Conservation (phyloP, 2,888 invertebrate species). For the Lithodes maja region DNA sequence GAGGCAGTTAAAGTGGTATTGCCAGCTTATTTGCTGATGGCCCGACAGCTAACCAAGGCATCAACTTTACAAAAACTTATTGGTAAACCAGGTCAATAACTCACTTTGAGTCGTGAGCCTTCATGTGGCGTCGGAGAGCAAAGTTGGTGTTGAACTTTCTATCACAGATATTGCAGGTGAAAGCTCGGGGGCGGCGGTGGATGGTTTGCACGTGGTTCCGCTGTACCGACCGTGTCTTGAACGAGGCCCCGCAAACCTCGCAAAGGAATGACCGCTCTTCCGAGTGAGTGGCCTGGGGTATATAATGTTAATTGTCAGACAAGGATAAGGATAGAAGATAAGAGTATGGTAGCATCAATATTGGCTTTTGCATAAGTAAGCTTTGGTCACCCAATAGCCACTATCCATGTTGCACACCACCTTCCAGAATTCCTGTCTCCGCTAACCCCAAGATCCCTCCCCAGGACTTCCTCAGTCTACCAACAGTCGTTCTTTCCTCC, state of each 20-base stretch:
- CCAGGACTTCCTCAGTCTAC: too few relatives aligned
- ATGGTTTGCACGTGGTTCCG: conserved; percentile 75
- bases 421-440: too few relatives aligned
- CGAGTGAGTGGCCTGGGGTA: conserved; percentile 74
- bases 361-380: too few relatives aligned
- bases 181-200: conserved; percentile 75
- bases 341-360: too few relatives aligned
- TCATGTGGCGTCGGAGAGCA: conserved; percentile 74
- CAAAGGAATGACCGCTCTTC: conserved; percentile 77
- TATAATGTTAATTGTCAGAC: background rate
- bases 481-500: too few relatives aligned
- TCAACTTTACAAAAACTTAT: background rate
- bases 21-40: background rate
- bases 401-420: too few relatives aligned
- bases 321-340: background rate
- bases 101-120: conserved; percentile 72
- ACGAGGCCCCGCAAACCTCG: conserved; percentile 77
- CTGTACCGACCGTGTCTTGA: conserved; percentile 75
- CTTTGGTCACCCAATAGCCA: too few relatives aligned
- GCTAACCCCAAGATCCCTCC: too few relatives aligned
- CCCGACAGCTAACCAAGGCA: background rate
- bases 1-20: background rate
- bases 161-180: conserved; percentile 73
- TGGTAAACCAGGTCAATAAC: background rate
- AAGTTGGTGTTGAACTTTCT: conserved; percentile 75